phyloP scores from a whole-genome alignment of 2,113 vertebrate species.

The Pomatostomus ruficeps region DNA sequence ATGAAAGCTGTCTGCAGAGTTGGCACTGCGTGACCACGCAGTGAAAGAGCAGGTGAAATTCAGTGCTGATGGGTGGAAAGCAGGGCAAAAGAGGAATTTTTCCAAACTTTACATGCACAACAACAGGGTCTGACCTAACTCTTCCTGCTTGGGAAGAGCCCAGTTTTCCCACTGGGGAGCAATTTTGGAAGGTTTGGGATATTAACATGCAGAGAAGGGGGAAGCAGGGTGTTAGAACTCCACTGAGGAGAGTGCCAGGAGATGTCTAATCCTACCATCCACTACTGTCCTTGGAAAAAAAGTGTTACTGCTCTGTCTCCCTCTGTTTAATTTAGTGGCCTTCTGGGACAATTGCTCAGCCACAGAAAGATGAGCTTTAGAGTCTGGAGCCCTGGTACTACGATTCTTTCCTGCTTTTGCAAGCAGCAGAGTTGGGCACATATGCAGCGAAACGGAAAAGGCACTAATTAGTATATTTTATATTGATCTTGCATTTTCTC shows the following conservation, averaged over 20 bases:
- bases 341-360: background rate
- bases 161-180: accelerated
- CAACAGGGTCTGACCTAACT: background rate
- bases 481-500: conserved; percentile 27
- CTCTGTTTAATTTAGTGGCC: background rate
- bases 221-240: background rate
- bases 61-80: background rate
- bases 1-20: background rate
- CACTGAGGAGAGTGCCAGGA: background rate
- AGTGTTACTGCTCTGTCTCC: background rate
- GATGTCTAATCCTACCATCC: background rate
- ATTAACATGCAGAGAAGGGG: background rate
- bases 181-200: background rate
- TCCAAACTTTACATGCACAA: background rate
- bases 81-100: background rate
- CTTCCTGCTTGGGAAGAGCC: background rate
- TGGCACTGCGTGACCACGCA: background rate
- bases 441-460: background rate
- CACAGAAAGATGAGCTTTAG: background rate
- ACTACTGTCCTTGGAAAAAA: background rate
- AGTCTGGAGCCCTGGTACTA: background rate
- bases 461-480: background rate
- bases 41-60: background rate
- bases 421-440: background rate
- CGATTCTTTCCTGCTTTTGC: background rate